Conservation (phyloP, 2,888 invertebrate genomes). For the Drosophila greeni region DNA sequence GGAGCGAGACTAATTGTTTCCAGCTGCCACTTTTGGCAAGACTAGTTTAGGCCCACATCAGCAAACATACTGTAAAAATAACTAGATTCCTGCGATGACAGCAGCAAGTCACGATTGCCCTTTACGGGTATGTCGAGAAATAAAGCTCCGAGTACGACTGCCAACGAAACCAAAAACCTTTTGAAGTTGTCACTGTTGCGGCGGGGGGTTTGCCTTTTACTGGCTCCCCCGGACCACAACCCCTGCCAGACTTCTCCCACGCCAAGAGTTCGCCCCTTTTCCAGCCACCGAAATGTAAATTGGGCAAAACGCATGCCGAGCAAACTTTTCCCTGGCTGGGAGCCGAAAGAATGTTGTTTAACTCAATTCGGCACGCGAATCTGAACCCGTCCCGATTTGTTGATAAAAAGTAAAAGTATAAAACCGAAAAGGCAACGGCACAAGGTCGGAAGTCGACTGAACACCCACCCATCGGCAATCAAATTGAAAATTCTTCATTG, state of each 20-base stretch:
- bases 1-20: constrained; percentile 5
- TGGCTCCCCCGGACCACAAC: constrained; percentile 4
- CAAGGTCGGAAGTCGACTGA: constrained; percentile 12
- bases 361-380: constrained; percentile 59
- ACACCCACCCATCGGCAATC: constrained; percentile 27
- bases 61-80: constrained; percentile 18
- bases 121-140: constrained; percentile 40
- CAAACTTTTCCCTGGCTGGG: constrained; percentile 24
- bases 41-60: constrained; percentile 20
- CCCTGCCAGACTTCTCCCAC: neutral
- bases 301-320: constrained; percentile 30
- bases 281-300: constrained; percentile 55
- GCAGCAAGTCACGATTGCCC: constrained; percentile 34
- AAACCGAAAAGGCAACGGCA: constrained; percentile 31
- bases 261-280: neutral
- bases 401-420: constrained; percentile 24
- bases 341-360: constrained; percentile 53
- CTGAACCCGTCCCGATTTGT: constrained; percentile 31
- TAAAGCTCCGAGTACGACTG: constrained; percentile 10
- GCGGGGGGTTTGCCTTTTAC: constrained; percentile 22
- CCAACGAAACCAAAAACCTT: constrained; percentile 34
- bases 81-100: constrained; percentile 17
- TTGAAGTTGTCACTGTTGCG: constrained; percentile 63
- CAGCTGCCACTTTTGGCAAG: constrained; percentile 22
- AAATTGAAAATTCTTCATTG: constrained; percentile 51